Percentiles rank a stretch among this genome's conserved stretches.
phyloP scores from a whole-genome alignment of 2,888 invertebrate genomes.

The Amphipyra berbera region DNA sequence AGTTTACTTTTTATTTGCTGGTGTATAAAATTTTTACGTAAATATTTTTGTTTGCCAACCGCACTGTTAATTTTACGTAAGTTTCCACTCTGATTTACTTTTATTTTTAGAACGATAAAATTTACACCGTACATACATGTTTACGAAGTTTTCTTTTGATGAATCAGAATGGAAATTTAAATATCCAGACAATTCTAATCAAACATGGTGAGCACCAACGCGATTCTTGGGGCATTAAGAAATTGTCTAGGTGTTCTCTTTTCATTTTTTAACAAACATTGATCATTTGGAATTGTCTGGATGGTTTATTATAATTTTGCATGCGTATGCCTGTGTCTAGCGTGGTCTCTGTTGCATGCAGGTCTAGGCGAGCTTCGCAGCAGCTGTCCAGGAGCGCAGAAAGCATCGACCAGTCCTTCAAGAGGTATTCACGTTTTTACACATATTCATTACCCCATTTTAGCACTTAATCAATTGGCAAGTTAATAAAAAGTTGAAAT shows the following conservation, averaged over 20 bases:
- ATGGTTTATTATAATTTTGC: constrained; percentile 74
- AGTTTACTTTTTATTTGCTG: constrained; percentile 65
- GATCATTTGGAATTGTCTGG: constrained; percentile 59
- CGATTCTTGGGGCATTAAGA: neutral
- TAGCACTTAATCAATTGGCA: constrained; percentile 36
- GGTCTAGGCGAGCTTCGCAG: constrained; percentile 96
- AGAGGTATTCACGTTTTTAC: constrained; percentile 85
- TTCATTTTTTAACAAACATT: neutral
- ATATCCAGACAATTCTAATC: constrained; percentile 60
- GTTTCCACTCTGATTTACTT: constrained; percentile 63
- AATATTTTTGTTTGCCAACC: constrained; percentile 66
- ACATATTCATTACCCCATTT: constrained; percentile 34
- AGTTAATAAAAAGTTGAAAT: constrained; percentile 19
- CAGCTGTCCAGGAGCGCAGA: constrained; percentile 93
- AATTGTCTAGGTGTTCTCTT: constrained; percentile 1
- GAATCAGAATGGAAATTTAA: constrained; percentile 59
- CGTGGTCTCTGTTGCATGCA: constrained; percentile 90
- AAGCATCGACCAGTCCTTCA: constrained; percentile 90
- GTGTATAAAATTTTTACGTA: constrained; percentile 59
- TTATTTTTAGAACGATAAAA: constrained; percentile 33
- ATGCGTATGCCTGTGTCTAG: constrained; percentile 86
- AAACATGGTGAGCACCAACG: constrained; percentile 2
- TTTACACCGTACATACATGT: constrained; percentile 8
- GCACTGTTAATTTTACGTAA: constrained; percentile 64
- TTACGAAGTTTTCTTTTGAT: constrained; percentile 27